These are phyloP conservation scores for Zelleria hepariella DNA, from an alignment of 2,888 invertebrate species.

Conservation along the genomic window DNA sequence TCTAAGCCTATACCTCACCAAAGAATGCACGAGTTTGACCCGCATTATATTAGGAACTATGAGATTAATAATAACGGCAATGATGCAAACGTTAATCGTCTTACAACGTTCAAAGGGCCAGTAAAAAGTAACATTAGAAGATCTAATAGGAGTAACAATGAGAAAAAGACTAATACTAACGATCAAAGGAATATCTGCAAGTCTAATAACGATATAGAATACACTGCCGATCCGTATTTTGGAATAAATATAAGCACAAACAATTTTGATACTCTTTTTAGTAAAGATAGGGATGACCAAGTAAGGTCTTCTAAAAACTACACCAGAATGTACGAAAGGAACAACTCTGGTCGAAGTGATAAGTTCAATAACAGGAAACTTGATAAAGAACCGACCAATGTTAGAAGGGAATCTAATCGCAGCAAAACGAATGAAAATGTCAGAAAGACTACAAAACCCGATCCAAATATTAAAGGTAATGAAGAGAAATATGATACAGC, in stretches of 20 bases:
- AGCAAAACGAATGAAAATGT: not conserved
- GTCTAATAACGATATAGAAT: slow-evolving; percentile 57
- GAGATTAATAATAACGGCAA: slow-evolving; percentile 47
- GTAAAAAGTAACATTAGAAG: slow-evolving; percentile 14
- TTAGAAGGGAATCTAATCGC: not conserved
- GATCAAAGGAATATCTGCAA: slow-evolving; percentile 38
- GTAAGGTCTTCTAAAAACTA: slow-evolving; percentile 33
- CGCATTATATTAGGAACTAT: slow-evolving; percentile 34
- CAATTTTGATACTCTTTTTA: slow-evolving; percentile 1
- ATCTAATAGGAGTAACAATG: slow-evolving; percentile 40
- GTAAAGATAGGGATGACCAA: slow-evolving; percentile 25
- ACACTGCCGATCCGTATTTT: slow-evolving; percentile 53
- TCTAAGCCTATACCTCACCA: slow-evolving; percentile 67
- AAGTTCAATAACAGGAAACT: not conserved
- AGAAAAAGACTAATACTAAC: slow-evolving; percentile 25
- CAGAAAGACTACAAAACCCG: not conserved
- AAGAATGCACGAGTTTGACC: slow-evolving; percentile 60
- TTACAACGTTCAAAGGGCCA: slow-evolving; percentile 38
- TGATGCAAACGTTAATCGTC: slow-evolving; percentile 27
- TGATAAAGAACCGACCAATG: not conserved
- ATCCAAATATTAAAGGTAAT: slow-evolving; percentile 12
- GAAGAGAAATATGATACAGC: slow-evolving; percentile 18
- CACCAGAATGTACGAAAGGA: slow-evolving; percentile 44
- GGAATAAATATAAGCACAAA: slow-evolving; percentile 30
- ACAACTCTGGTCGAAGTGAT: slow-evolving; percentile 33